Evolutionary conservation across 2,113 vertebrate species (phyloP).

Genomic region (Carollia perspicillata): DNA sequence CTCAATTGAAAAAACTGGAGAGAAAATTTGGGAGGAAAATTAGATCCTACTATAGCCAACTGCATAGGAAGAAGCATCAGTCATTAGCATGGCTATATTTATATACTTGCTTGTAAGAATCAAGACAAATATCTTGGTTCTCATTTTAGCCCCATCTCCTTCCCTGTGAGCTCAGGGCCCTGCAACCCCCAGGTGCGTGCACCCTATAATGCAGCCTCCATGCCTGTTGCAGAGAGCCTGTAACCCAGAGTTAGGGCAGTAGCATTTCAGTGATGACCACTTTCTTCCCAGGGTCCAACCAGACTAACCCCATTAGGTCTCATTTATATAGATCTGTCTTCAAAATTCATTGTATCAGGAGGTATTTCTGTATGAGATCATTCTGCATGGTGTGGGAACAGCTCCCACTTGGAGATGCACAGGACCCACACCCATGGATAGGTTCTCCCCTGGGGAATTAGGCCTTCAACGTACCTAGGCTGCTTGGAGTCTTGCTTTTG

Average conservation of each 20-base stretch:
- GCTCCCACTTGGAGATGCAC: too few species aligned
- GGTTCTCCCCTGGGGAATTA: too few species aligned
- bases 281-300: background rate
- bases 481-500: too few species aligned
- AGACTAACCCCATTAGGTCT: too few species aligned
- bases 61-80: background rate
- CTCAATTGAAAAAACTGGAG: background rate
- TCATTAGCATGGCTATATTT: background rate
- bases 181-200: accelerated
- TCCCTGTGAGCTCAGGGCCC: accelerated
- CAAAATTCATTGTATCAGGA: background rate
- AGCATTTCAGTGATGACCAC: accelerated
- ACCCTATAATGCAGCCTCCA: background rate
- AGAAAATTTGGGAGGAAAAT: background rate
- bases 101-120: background rate
- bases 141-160: background rate
- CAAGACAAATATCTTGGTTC: background rate
- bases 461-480: too few species aligned
- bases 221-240: too few species aligned
- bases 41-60: background rate
- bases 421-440: too few species aligned
- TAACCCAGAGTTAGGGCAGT: background rate
- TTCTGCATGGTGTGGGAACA: too few species aligned
- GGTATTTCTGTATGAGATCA: too few species aligned
- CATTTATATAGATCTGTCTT: background rate